Evolutionary conservation across 2,113 vertebrate genomes (phyloP), one percentile per base, ranked within the genome.

Genomic region (Cheirogaleus medius): DNA sequence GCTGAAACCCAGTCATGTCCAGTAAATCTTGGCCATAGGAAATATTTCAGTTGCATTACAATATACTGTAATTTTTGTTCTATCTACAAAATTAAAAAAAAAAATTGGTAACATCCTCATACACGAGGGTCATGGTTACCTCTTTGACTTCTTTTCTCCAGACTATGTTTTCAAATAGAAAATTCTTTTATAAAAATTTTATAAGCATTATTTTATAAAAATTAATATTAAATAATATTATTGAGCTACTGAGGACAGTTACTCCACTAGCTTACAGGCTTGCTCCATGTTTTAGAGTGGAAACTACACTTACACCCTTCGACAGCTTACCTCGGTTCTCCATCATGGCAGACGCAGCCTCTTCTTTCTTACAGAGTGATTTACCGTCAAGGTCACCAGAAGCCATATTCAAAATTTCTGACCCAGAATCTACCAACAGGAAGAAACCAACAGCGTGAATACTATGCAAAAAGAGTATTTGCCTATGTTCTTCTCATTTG

Each of bases 351-450:
- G 93, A 87, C 15, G 47, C 32, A 12, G 49, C 52, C 37, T 97
- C 25, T 17, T 94, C 77, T 66, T 91, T 84, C 71, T 94, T 90
- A 91, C 83, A 86, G 39, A 90, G 42, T 23, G 60, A 76, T 84
- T 87, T 93, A 74, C 39, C 39, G 23, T 71, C 74, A 71, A 69
- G 64, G 76, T 90, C 80, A 92, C 90, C 82, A 77, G 97, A 95
- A 85, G 98, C 84, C 89, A 94, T 90, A 71, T 69, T 95, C 94
- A 97, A 91, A 95, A 3, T 64, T 74, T 96, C 98, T 84, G 96
- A 92, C 49, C 93, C 91, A 52, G 93, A 93, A 71, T 97, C 98
- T 98, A 77, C 23, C 58, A 74, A 94, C 12, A 78, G 93, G 93
- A 97, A 90, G 91, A 97, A 83, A 92, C 44, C 5, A 66, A 54